A percentile compares a stretch with the other conserved stretches of the same genome.
Conservation (phyloP, 2,113 vertebrate species). For the Polyodon spathula region DNA sequence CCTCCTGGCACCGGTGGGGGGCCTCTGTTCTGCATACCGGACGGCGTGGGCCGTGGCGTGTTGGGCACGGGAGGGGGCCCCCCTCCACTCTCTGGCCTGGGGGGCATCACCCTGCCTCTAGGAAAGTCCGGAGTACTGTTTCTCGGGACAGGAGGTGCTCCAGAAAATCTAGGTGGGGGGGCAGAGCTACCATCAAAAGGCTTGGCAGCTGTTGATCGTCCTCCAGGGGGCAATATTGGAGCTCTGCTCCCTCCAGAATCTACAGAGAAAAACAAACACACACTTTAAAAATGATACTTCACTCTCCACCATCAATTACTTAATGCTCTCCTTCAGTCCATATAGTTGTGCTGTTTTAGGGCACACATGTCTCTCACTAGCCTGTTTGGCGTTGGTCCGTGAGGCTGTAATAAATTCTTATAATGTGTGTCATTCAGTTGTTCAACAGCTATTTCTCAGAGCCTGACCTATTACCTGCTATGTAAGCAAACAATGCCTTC, state of each 20-base stretch:
- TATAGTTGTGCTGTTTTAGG: too few species aligned
- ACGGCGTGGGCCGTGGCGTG: conserved; percentile 64
- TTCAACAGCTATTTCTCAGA: too few species aligned
- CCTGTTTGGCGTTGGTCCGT: too few species aligned
- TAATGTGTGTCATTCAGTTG: too few species aligned
- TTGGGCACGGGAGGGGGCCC: conserved; percentile 68
- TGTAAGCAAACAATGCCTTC: too few species aligned
- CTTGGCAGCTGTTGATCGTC: conserved; percentile 56
- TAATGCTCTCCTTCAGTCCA: too few species aligned
- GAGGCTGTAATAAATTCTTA: too few species aligned
- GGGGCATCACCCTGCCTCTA: conserved; percentile 53
- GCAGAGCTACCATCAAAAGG: conserved; percentile 49
- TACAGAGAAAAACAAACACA: conserved; percentile 31
- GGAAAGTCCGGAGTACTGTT: conserved; percentile 52
- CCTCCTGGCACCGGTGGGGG: conserved; percentile 48
- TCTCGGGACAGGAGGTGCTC: conserved; percentile 42
- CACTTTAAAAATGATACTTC: too few species aligned
- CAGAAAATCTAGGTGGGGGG: conserved; percentile 51
- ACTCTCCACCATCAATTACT: too few species aligned
- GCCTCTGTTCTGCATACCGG: conserved; percentile 50
- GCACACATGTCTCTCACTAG: too few species aligned
- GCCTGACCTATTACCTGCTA: too few species aligned
- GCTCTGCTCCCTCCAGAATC: conserved; percentile 63
- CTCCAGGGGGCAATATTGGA: conserved; percentile 73
- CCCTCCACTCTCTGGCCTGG: conserved; percentile 55